Evolutionary conservation across 2,113 vertebrate species (phyloP).

Genomic region (Tringa solitaria): DNA sequence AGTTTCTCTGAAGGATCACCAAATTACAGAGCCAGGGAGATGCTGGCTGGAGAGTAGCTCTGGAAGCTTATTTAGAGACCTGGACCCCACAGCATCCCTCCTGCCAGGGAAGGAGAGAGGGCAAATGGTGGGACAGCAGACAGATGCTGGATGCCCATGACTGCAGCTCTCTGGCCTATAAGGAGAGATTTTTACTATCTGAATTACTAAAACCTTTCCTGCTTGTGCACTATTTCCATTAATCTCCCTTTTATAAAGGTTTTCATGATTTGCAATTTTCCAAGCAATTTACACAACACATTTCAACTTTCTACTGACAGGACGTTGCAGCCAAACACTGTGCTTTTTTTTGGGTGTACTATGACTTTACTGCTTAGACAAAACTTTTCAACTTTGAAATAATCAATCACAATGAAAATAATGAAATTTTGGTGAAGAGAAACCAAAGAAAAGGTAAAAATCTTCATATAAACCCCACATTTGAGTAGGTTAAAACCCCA

Average conservation of each 20-base stretch:
- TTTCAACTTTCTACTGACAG: neutral
- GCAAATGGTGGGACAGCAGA: neutral
- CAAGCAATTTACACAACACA: neutral
- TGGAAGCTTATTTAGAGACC: neutral
- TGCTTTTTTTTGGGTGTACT: neutral
- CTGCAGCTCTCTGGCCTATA: neutral
- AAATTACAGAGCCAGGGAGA: neutral
- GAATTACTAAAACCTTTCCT: neutral
- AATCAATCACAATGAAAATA: neutral
- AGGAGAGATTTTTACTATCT: neutral
- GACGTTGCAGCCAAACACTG: rapidly evolving
- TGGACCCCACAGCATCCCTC: neutral
- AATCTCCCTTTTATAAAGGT: neutral
- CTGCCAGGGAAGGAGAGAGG: neutral
- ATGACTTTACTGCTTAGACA: neutral
- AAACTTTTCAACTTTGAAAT: neutral
- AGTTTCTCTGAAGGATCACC: neutral
- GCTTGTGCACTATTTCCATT: neutral
- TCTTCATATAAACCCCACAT: neutral
- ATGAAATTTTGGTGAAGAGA: neutral
- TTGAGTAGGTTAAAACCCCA: neutral
- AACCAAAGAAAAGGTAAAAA: neutral
- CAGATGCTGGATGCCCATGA: neutral
- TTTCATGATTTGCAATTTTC: neutral
- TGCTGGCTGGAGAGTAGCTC: neutral